Evolutionary conservation across 2,113 vertebrate genomes (phyloP).

Genomic region (Gadus macrocephalus): DNA sequence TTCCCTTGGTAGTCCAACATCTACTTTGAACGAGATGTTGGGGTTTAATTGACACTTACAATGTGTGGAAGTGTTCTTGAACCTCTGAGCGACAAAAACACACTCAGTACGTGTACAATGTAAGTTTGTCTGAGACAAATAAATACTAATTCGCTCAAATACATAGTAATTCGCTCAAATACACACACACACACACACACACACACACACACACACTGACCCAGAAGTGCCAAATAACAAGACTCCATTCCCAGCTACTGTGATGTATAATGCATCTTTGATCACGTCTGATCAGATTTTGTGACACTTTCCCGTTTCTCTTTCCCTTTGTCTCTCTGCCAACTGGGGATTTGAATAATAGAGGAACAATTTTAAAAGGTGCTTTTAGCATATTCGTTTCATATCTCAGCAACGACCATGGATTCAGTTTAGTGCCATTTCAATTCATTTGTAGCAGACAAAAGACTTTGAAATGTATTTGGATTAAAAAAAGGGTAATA

Average conservation of each 20-base stretch:
- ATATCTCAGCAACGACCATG: constrained; percentile 29
- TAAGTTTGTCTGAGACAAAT: too few relatives aligned
- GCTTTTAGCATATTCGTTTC: constrained; percentile 40
- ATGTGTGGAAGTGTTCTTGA: not conserved
- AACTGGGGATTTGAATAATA: constrained; percentile 55
- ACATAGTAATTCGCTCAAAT: not conserved
- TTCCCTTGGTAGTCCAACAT: too few relatives aligned
- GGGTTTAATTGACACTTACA: too few relatives aligned
- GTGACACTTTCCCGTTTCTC: constrained; percentile 34
- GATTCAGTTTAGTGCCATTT: not conserved
- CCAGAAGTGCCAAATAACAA: constrained; percentile 50
- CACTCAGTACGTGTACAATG: not conserved
- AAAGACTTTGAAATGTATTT: not conserved
- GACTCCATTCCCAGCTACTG: constrained; percentile 16
- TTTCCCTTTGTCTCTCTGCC: constrained; percentile 29
- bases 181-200: constrained; percentile 3
- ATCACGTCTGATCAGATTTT: constrained; percentile 51
- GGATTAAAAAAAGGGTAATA: too few relatives aligned
- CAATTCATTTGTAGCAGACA: constrained; percentile 41
- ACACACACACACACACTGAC: constrained; percentile 35
- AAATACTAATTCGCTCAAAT: not conserved
- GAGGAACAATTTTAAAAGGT: constrained; percentile 42
- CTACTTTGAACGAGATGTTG: too few relatives aligned
- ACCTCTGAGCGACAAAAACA: constrained; percentile 21
- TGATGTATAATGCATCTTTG: constrained; percentile 52